Evolutionary conservation across 2,113 vertebrate species (phyloP), one percentile per base, ranked within the genome.

Genomic region (Perca fluviatilis): DNA sequence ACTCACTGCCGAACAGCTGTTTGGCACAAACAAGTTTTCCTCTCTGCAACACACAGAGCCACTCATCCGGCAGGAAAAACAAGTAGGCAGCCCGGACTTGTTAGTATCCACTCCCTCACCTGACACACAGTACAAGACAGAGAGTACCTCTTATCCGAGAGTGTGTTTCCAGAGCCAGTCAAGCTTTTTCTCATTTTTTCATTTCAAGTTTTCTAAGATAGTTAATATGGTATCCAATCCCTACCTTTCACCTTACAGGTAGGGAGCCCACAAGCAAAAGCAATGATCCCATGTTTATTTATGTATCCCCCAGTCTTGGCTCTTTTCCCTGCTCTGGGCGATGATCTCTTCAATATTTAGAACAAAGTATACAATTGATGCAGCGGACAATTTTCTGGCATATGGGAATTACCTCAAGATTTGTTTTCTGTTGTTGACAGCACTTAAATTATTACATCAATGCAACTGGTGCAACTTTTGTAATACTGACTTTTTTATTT

Each of bases 241-340:
- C 40, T 58, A 7, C 51, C 15, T 15, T 65, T 73, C 58, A 66
- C 62, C 33, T 77, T 10, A 46, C 74, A 70, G 57, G 51, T 53
- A 47, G 60, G 77, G 23, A 53, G 40, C 51, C 46, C 27, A 30
- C 74, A 65, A 74, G 36, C 30, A 74, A 50, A 77, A 47, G 53
- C 80, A 86, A 16, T 27, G 2, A 74, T 54, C 47, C 27, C 36
- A 54, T 70, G 36, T 27, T 57, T 43, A 25, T 68, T n/a, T 61
- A 72, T 57, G 9, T 10, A 23, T 74, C 53, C 13, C 51, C 11
- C 46, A 49, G 43, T 72, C 54, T n/a, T 25, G 53, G 18, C 15
- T 78, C 63, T 74, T 58, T 80, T 74, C 30, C 64, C 62, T 74
- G 80, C 40, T 64, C 18, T 58, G 3, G 40, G 10, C 43, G 0